Base-by-base conservation (phyloP, 2,888 invertebrate genomes). In the Dolomedes plantarius region DNA sequence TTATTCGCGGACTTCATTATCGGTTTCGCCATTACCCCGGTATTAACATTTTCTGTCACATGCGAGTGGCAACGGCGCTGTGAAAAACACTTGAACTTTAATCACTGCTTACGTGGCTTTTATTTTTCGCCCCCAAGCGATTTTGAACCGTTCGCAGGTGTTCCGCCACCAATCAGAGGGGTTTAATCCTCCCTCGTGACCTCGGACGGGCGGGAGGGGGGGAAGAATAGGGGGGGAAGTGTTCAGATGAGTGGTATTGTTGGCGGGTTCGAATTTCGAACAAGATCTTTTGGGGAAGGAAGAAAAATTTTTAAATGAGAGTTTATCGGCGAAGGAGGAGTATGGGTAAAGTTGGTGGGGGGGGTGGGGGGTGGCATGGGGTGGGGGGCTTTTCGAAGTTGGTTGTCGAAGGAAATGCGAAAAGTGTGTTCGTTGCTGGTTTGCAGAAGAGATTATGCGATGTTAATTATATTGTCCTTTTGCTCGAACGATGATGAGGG, bases 31-130 rank as follows among this genome's bases (percentile, higher is more conserved):
- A 11, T 56, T 56, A 23, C 19, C 23, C 56, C 23, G 56, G 56
- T 56, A 56, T 56, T 56, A 56, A 56, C 56, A 56, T 56, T 46
- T n/a, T 23, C 56, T 56, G 56, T 56, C 56, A 56, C 56, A 56
- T 56, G 23, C 56, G 56, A 56, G 56, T 56, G 56, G 56, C 56
- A 56, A 56, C 56, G 1, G 23, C 56, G 1, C 2, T 23, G 56
- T 56, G 56, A 56, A 56, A 56, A 56, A 56, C 56, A 56, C 56
- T 56, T 56, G 23, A 56, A 56, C 56, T 56, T 56, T 56, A 56
- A 56, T 56, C 56, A 56, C 56, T 56, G 56, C 56, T 56, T 56
- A 56, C 56, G 56, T 56, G 19, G 56, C 56, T 56, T 56, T 56
- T 56, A 56, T 56, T 56, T 56, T 56, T 56, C 23, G 46, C 1